Percentiles rank a stretch among this genome's conserved stretches.
These are phyloP conservation scores for Galeruca laticollis DNA, from an alignment of 2,888 invertebrate species.

Conservation along the genomic window DNA sequence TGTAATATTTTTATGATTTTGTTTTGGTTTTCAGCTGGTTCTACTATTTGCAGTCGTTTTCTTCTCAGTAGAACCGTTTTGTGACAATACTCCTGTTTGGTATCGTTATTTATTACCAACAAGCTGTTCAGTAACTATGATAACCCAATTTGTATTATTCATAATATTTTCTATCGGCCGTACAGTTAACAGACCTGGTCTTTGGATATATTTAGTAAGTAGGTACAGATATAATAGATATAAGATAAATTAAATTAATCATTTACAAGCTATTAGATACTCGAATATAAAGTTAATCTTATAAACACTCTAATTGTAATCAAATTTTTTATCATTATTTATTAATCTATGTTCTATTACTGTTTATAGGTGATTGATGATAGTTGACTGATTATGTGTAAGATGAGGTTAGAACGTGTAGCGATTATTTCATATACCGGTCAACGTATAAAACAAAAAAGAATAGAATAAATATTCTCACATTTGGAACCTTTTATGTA, in stretches of 20 bases:
- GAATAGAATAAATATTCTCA: no score
- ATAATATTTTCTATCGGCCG: constrained; percentile 47
- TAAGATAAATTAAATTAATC: background rate
- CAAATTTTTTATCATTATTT: background rate
- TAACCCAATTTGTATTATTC: constrained; percentile 42
- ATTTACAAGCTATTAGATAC: background rate
- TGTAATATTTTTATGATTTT: no score
- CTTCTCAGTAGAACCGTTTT: constrained; percentile 36
- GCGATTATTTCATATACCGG: no score
- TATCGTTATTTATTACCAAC: constrained; percentile 44
- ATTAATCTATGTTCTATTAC: background rate
- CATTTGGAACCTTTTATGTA: no score
- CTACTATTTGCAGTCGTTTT: constrained; percentile 18
- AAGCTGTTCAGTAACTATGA: constrained; percentile 36
- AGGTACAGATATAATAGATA: background rate
- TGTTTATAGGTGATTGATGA: no score
- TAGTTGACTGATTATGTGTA: no score
- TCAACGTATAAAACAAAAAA: no score
- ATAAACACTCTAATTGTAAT: background rate
- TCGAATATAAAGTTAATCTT: background rate
- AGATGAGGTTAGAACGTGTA: no score
- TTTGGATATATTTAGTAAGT: constrained; percentile 49
- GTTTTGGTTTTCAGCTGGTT: constrained; percentile 38
- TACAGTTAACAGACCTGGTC: constrained; percentile 45
- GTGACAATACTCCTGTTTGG: constrained; percentile 38